Evolutionary conservation across 1,140 invertebrate genomes (phyloP).

Genomic region (Polypedilum pembai): DNA sequence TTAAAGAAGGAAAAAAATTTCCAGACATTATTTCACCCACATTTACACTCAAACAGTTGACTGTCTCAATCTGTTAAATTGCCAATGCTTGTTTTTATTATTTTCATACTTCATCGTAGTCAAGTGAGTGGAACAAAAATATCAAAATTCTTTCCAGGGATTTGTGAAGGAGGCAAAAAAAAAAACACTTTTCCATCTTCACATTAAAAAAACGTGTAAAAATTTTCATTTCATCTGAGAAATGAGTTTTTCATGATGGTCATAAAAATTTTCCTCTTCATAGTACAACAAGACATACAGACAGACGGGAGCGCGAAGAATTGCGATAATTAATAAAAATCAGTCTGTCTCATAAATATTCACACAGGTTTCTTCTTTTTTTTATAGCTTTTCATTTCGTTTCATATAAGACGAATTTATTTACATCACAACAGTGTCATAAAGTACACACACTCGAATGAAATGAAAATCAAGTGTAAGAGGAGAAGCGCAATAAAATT

Average conservation of each 20-base stretch:
- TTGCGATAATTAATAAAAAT: slow-evolving; percentile 14
- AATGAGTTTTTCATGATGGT: slow-evolving; percentile 5
- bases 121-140: no score
- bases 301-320: background rate
- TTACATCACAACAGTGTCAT: background rate
- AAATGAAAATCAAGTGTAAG: background rate
- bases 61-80: no score
- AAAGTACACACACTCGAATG: background rate
- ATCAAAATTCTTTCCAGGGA: no score
- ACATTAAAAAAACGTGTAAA: no score
- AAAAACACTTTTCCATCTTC: no score
- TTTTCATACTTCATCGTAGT: no score
- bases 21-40: no score
- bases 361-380: slow-evolving; percentile 9
- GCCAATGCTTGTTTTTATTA: no score
- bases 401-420: background rate
- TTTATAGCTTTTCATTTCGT: background rate
- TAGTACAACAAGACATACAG: background rate
- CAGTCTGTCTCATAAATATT: slow-evolving; percentile 12
- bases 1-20: no score
- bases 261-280: background rate
- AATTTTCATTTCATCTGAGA: slow-evolving; percentile 9
- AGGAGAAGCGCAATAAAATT: background rate
- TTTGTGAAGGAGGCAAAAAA: no score
- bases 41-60: no score